A percentile compares a stretch with the other conserved stretches of the same genome.
Conservation (phyloP, 2,888 invertebrate species). For the Aleiodes alternator region DNA sequence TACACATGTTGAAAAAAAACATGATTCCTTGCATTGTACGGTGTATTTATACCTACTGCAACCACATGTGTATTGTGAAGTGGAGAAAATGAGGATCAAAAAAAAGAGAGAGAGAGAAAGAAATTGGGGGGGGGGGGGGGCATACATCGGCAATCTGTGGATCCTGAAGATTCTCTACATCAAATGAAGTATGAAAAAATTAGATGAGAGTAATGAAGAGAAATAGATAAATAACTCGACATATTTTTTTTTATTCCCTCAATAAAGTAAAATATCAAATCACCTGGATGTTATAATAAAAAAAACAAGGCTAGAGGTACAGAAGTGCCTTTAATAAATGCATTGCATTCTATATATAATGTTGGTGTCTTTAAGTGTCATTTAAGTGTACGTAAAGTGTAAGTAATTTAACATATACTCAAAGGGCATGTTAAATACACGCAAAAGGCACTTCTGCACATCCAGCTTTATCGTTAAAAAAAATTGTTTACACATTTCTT, state of each 20-base stretch:
- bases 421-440: no score
- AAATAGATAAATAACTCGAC: conserved; percentile 17
- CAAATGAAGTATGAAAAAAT: conserved; percentile 11
- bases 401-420: no score
- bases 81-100: conserved; percentile 10
- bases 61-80: conserved; percentile 27
- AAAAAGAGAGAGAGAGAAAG: conserved; percentile 2
- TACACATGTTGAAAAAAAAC: conserved; percentile 5
- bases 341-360: no score
- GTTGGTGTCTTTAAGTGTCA: no score
- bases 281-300: background rate
- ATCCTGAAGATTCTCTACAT: conserved; percentile 12
- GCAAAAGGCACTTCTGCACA: no score
- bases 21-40: conserved; percentile 44
- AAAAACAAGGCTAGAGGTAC: no score
- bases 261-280: background rate
- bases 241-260: conserved; percentile 3
- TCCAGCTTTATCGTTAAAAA: no score
- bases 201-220: background rate
- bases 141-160: conserved; percentile 35
- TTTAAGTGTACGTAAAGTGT: no score
- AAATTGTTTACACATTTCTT: conserved; percentile 22
- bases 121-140: conserved; percentile 26
- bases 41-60: conserved; percentile 40
- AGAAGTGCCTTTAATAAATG: no score